Evolutionary conservation across 1,140 invertebrate genomes (phyloP).

Genomic region (Asobara japonica): DNA sequence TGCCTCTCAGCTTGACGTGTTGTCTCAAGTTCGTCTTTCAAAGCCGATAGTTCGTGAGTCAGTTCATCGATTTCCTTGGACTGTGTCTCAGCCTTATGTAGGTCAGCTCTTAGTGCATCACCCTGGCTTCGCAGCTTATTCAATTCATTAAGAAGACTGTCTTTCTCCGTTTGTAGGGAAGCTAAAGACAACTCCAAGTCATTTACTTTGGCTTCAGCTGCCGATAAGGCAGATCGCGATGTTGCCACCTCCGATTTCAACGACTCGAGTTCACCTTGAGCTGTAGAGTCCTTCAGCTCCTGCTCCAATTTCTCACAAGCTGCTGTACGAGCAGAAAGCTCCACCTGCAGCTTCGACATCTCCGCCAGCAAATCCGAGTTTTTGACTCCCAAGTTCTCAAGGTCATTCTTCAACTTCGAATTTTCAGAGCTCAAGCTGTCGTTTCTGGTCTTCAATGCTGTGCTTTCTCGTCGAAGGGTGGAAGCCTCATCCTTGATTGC

Average conservation of each 20-base stretch:
- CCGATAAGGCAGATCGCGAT: slow-evolving; percentile 24
- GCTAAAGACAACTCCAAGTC: slow-evolving; percentile 26
- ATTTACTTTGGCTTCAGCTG: slow-evolving; percentile 22
- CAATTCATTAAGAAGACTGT: slow-evolving; percentile 21
- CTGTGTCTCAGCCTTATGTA: slow-evolving; percentile 20
- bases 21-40: slow-evolving; percentile 36
- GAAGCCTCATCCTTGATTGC: background rate
- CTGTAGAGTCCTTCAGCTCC: slow-evolving; percentile 21
- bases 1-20: slow-evolving; percentile 27
- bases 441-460: background rate
- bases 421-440: background rate
- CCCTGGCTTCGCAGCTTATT: slow-evolving; percentile 15
- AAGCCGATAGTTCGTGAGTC: slow-evolving; percentile 28
- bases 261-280: background rate
- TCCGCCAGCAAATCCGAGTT: background rate
- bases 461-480: background rate
- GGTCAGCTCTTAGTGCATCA: slow-evolving; percentile 23
- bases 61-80: slow-evolving; percentile 30
- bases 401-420: slow-evolving; percentile 2
- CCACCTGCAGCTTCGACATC: too few species aligned
- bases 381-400: background rate
- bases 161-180: slow-evolving; percentile 29
- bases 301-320: slow-evolving; percentile 29
- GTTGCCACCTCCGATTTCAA: slow-evolving; percentile 32
- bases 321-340: background rate